These are phyloP conservation scores for Heterochromis multidens DNA, from an alignment of 2,113 vertebrate genomes.

Conservation along the genomic window DNA sequence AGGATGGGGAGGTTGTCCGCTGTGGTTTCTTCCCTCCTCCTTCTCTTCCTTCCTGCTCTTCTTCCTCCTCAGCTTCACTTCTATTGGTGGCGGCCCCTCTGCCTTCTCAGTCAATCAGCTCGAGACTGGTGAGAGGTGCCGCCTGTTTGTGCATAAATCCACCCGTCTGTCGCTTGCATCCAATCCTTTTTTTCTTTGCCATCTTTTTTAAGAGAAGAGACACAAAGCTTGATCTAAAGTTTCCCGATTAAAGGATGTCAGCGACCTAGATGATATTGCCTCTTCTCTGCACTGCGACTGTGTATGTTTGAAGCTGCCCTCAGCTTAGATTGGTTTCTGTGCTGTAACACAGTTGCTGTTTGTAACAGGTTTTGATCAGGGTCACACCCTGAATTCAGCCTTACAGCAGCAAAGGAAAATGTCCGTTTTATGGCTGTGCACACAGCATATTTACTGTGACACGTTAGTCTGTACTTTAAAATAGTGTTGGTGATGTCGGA, in stretches of 20 bases:
- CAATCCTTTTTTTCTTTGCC: slow-evolving; percentile 16
- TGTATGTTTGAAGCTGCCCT: not conserved
- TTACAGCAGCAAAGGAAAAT: not conserved
- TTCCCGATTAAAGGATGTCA: not conserved
- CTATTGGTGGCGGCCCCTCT: slow-evolving; percentile 72
- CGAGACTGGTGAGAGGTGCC: slow-evolving; percentile 78
- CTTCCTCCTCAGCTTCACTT: slow-evolving; percentile 63
- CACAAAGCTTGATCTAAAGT: not conserved
- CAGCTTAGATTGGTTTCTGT: not conserved
- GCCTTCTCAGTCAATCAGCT: slow-evolving; percentile 72
- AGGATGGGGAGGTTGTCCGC: slow-evolving; percentile 62
- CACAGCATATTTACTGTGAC: not conserved
- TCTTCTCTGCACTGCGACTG: not conserved
- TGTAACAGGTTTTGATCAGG: not conserved
- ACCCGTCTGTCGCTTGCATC: slow-evolving; percentile 11
- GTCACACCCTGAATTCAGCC: not conserved
- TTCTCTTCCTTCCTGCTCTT: slow-evolving; percentile 66
- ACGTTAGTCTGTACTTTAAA: not conserved
- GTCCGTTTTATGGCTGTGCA: not conserved
- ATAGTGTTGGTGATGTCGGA: not conserved
- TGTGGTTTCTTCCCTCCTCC: slow-evolving; percentile 62
- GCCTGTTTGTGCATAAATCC: slow-evolving; percentile 44
- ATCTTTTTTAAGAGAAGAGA: slow-evolving; percentile 3
- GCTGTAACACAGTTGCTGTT: not conserved
- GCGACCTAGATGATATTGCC: not conserved